phyloP scores from a whole-genome alignment of 2,888 invertebrate species.

The Acanthosepion pharaonis region DNA sequence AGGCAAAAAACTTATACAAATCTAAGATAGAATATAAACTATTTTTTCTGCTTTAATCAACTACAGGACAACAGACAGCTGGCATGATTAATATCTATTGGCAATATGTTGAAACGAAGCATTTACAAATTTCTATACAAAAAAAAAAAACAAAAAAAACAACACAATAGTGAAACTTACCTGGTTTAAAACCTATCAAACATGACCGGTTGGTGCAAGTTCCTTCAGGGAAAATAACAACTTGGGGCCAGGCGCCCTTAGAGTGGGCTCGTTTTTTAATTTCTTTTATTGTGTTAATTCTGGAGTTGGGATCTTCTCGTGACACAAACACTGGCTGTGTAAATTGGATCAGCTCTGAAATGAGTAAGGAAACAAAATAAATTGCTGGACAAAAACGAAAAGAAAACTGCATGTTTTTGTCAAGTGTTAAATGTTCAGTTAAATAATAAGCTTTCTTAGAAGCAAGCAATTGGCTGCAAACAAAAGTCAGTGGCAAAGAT shows the following conservation, averaged over 20 bases:
- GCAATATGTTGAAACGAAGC: neutral
- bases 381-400: neutral
- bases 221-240: constrained; percentile 95
- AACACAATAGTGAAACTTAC: constrained; percentile 55
- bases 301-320: constrained; percentile 92
- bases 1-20: neutral
- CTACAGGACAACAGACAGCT: neutral
- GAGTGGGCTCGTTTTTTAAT: constrained; percentile 89
- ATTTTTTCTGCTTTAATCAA: neutral
- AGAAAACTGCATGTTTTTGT: neutral
- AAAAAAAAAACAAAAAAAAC: neutral
- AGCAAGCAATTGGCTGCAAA: too few species aligned
- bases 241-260: constrained; percentile 88
- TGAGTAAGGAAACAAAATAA: neutral
- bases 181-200: constrained; percentile 77
- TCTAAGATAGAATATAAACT: neutral
- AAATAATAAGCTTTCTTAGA: too few species aligned
- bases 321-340: constrained; percentile 96
- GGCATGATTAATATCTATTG: neutral
- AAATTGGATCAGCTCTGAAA: constrained; percentile 88
- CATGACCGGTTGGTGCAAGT: constrained; percentile 95
- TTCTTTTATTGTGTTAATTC: constrained; percentile 91
- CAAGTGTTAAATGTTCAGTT: too few species aligned
- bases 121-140: neutral
- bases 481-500: too few species aligned